Conservation (phyloP, 2,888 invertebrate species). For the Dilophus febrilis region DNA sequence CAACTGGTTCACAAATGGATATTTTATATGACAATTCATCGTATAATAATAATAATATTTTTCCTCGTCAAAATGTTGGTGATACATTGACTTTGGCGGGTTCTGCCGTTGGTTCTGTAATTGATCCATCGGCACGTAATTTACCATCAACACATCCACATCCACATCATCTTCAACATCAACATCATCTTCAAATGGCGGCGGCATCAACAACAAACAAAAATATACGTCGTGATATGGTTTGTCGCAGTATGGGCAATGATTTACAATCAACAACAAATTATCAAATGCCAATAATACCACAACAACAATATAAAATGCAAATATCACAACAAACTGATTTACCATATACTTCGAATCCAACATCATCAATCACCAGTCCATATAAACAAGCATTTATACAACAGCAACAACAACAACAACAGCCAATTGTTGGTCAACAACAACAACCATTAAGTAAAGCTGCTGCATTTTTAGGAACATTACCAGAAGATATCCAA, state of each 20-base stretch:
- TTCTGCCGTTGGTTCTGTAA: not conserved
- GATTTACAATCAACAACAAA: constrained; percentile 26
- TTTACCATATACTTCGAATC: too few relatives aligned
- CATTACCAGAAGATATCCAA: constrained; percentile 14
- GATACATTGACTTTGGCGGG: constrained; percentile 6
- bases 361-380: constrained; percentile 2
- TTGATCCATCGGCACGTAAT: not conserved
- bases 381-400: constrained; percentile 6
- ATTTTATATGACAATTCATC: not conserved
- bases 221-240: constrained; percentile 19
- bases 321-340: constrained; percentile 5
- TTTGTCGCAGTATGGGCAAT: constrained; percentile 31
- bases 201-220: not conserved
- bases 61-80: constrained; percentile 5
- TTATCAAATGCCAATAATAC: constrained; percentile 11
- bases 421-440: constrained; percentile 3
- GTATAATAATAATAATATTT: too few relatives aligned
- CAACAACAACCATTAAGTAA: constrained; percentile 10
- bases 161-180: not conserved
- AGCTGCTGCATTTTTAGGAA: constrained; percentile 17
- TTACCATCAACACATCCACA: constrained; percentile 1
- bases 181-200: too few relatives aligned
- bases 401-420: not conserved
- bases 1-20: constrained; percentile 3
- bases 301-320: constrained; percentile 5